Evolutionary conservation across 1,140 invertebrate genomes (phyloP).

Genomic region (Neomicropteryx cornuta): DNA sequence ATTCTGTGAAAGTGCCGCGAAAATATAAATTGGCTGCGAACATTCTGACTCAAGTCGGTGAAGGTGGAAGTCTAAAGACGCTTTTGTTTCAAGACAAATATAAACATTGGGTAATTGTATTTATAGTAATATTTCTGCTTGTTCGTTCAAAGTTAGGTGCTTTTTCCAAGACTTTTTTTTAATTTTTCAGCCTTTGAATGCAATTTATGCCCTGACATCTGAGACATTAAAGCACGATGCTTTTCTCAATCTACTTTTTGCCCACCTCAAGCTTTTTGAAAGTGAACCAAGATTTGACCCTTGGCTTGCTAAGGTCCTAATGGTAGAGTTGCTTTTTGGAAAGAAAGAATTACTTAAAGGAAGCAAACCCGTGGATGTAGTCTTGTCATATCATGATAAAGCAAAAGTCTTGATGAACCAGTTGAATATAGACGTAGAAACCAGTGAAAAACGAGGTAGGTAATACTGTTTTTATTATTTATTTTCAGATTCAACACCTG

Average conservation of each 20-base stretch:
- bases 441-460: slow-evolving; percentile 23
- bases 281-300: slow-evolving; percentile 57
- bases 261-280: slow-evolving; percentile 46
- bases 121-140: slow-evolving; percentile 16
- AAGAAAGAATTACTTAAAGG: slow-evolving; percentile 54
- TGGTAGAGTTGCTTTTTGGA: slow-evolving; percentile 75
- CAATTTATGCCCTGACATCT: slow-evolving; percentile 58
- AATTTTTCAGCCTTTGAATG: slow-evolving; percentile 55
- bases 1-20: slow-evolving; percentile 65
- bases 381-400: slow-evolving; percentile 51
- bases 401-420: slow-evolving; percentile 26
- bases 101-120: slow-evolving; percentile 34
- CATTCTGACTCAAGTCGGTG: slow-evolving; percentile 53
- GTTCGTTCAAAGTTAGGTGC: slow-evolving; percentile 4
- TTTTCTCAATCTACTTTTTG: slow-evolving; percentile 52
- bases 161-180: slow-evolving; percentile 15
- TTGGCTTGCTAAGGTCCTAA: slow-evolving; percentile 60
- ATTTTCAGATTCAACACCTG: slow-evolving; percentile 30
- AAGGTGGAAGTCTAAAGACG: slow-evolving; percentile 59
- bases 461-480: slow-evolving; percentile 28
- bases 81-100: slow-evolving; percentile 58
- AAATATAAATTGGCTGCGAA: slow-evolving; percentile 61
- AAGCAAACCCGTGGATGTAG: slow-evolving; percentile 56
- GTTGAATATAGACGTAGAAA: slow-evolving; percentile 11
- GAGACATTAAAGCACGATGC: slow-evolving; percentile 56